Base-by-base conservation (phyloP, 2,113 vertebrate species). In the Fulica atra region DNA sequence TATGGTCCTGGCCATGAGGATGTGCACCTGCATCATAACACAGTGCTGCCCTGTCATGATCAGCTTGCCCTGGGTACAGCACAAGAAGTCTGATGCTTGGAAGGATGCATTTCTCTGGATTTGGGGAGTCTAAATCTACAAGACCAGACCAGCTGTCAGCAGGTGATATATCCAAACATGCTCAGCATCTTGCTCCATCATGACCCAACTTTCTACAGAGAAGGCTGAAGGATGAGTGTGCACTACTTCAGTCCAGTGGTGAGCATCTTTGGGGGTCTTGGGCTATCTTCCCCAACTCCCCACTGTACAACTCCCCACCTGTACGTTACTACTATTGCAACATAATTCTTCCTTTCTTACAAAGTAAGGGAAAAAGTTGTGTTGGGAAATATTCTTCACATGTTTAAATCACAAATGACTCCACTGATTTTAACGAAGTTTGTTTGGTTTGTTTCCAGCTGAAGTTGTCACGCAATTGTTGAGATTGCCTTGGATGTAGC, bases 151-250 rank as follows among this genome's bases (percentile, higher is more conserved):
- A 61, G 15, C 23, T 83, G 40, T 29, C 38, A 65, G 70, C 35
- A 85, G 53, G 28, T 28, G 44, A 38, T 46, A 5, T 2, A 16
- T 7, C 11, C 24, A 31, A 16, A 46, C 26, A 15, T 0, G 1
- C 36, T 35, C 1, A 2, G 28, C n/a, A 21, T 35, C 53, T 42
- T 35, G 15, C 28, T 68, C 60, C 53, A 48, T 16, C 5, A 3
- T 2, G 9, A 29, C 4, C 23, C 26, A 36, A 8, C 53, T 38
- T 85, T n/a, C 33, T 46, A 9, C 0, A 1, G 53, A 68, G 28
- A 18, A 66, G 36, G 56, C 10, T 88, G 53, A 42, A 82, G 44
- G 0, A 1, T n/a, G 50, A 44, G 8, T 18, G 7, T 38, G n/a
- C n/a, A n/a, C 54, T 20, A 18, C 11, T 16, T 28, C 72, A 57